Evolutionary conservation across 2,888 invertebrate genomes (phyloP).

Genomic region (Hipparchia semele): DNA sequence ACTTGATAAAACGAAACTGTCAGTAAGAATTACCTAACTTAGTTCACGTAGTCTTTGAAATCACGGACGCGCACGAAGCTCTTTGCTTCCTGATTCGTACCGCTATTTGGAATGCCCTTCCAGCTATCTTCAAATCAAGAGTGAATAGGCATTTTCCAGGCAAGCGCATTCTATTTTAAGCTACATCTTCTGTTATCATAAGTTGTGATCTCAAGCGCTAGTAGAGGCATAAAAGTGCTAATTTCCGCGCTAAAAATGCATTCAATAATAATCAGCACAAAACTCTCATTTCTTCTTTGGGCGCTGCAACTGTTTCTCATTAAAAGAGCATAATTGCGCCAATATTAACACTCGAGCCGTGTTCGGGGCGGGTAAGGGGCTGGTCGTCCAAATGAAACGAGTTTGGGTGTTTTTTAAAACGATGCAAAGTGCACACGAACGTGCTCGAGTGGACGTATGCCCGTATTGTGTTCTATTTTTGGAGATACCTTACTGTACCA

Average conservation of each 20-base stretch:
- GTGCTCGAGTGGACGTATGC: constrained; percentile 46
- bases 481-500: constrained; percentile 3
- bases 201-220: too few species aligned
- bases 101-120: too few species aligned
- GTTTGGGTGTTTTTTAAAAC: constrained; percentile 59
- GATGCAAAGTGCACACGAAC: constrained; percentile 48
- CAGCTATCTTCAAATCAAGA: too few species aligned
- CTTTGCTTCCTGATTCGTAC: too few species aligned
- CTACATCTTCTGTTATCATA: too few species aligned
- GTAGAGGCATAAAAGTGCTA: background rate
- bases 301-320: constrained; percentile 38
- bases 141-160: too few species aligned
- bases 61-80: too few species aligned
- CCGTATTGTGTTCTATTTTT: constrained; percentile 20
- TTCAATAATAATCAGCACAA: constrained; percentile 16
- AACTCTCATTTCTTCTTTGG: constrained; percentile 13
- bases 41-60: too few species aligned
- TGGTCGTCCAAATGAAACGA: constrained; percentile 56
- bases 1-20: too few species aligned
- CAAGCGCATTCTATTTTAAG: too few species aligned
- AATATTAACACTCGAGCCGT: constrained; percentile 53
- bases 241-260: constrained; percentile 12
- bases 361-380: constrained; percentile 26
- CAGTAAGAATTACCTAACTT: too few species aligned
- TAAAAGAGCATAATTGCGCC: constrained; percentile 50